A percentile compares a stretch with the other conserved stretches of the same genome.
Evolutionary conservation across 2,797 vertebrate species (phyloP).

Genomic region (Mergus octosetaceus): DNA sequence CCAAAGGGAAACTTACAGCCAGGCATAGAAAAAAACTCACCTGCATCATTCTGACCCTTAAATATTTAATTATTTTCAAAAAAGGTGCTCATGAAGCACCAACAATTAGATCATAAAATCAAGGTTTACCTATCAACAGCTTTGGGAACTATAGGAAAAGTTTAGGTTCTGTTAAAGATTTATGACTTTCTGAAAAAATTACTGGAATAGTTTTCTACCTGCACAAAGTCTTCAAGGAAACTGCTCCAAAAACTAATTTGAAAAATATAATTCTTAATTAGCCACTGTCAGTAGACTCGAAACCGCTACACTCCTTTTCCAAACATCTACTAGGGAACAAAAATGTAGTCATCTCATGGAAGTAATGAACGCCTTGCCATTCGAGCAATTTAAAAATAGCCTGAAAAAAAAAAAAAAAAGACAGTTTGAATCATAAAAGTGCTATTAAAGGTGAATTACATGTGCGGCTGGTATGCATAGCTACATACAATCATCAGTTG

Average conservation of each 20-base stretch:
- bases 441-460: not conserved
- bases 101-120: not conserved
- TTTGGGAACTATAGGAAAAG: not conserved
- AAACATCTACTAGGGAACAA: not conserved
- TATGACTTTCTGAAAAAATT: not conserved
- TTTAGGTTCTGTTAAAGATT: not conserved
- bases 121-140: not conserved
- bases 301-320: not conserved
- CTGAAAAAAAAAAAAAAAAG: not conserved
- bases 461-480: not conserved
- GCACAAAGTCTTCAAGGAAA: not conserved
- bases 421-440: not conserved
- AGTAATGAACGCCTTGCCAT: not conserved
- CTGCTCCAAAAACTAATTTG: conserved; percentile 13
- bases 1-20: not conserved
- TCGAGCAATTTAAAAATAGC: conserved; percentile 6
- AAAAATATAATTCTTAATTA: conserved; percentile 15
- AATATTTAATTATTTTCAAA: not conserved
- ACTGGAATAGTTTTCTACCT: not conserved
- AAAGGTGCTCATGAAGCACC: not conserved
- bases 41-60: not conserved
- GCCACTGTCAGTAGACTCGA: not conserved
- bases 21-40: not conserved
- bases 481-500: not conserved
- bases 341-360: not conserved